Base-by-base conservation (phyloP, 1,140 invertebrate genomes). In the Zaprionus africanus region DNA sequence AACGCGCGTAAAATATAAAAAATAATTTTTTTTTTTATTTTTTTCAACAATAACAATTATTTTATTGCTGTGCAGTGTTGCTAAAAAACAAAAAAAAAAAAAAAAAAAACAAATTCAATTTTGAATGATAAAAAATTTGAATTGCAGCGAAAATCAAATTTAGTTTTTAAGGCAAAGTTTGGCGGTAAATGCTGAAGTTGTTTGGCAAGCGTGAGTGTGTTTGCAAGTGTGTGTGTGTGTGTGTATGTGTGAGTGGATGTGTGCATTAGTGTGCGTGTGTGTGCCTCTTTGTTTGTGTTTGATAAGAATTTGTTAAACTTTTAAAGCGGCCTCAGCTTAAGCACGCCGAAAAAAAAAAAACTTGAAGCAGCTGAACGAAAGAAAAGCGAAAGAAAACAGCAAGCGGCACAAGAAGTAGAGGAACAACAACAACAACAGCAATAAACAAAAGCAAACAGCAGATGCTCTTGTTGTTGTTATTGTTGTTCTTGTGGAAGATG, bases 41-140 rank as follows among this genome's bases (percentile, higher is more conserved):
- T 61, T 75, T 79, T 82, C 61, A 61, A 67, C 15, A 24, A 70
- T 31, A 46, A 43, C 41, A 60, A 68, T 67, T 71, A 56, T 75
- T 82, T 82, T 58, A 36, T 66, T 36, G 19, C 24, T 62, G 38
- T 51, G 36, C 11, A 70, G 72, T 75, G 72, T 57, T 63, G 31
- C 31, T 43, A 26, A 54, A 41, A 62, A 53, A 54, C 9, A 31
- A 26, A 54, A 41, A 62, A 53, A 54, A 9, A 59, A 59, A 43
- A 15, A 1, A 1, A n/a, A 13, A 28, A 56, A 26, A 17, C 28
- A 54, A 62, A 59, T 69, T 28, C 46, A 74, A 74, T 36, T 57
- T 56, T 12, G 0, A 76, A 79, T 13, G 46, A 7, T 11, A 68
- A 78, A 62, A 38, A 46, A 58, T 51, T 56, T 70, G 13, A 38